Conservation (phyloP, 2,113 vertebrate species). For the Phycodurus eques region DNA sequence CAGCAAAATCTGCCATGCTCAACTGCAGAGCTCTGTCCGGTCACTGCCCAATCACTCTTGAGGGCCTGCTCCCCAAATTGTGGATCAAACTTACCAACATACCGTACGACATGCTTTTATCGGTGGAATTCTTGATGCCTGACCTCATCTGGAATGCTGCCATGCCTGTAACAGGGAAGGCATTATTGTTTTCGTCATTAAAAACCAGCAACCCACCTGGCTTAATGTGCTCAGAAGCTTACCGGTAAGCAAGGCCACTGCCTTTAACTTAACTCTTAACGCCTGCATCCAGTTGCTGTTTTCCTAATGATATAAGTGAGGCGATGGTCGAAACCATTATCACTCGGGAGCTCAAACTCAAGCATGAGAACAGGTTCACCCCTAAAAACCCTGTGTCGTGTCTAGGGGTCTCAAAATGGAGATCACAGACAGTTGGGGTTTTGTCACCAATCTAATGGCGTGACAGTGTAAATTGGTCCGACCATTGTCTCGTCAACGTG, state of each 20-base stretch:
- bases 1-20: constrained; percentile 32
- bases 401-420: neutral
- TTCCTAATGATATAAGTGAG: neutral
- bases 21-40: constrained; percentile 40
- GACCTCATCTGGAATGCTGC: constrained; percentile 63
- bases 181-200: constrained; percentile 34
- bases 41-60: constrained; percentile 28
- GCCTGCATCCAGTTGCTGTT: neutral
- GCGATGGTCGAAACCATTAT: neutral
- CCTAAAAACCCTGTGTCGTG: too few relatives aligned
- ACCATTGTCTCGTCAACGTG: neutral
- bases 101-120: constrained; percentile 65
- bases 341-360: too few relatives aligned
- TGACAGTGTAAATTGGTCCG: neutral
- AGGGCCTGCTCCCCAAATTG: constrained; percentile 50
- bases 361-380: neutral
- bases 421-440: neutral
- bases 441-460: neutral
- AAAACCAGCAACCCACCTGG: constrained; percentile 38
- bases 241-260: too few relatives aligned
- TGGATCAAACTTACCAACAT: constrained; percentile 54
- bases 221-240: constrained; percentile 38
- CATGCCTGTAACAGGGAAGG: constrained; percentile 37
- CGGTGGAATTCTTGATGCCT: constrained; percentile 45
- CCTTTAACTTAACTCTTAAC: too few relatives aligned